Percentiles rank a stretch among this genome's conserved stretches.
Conservation (phyloP, 2,113 vertebrate species). For the Chamaea fasciata region DNA sequence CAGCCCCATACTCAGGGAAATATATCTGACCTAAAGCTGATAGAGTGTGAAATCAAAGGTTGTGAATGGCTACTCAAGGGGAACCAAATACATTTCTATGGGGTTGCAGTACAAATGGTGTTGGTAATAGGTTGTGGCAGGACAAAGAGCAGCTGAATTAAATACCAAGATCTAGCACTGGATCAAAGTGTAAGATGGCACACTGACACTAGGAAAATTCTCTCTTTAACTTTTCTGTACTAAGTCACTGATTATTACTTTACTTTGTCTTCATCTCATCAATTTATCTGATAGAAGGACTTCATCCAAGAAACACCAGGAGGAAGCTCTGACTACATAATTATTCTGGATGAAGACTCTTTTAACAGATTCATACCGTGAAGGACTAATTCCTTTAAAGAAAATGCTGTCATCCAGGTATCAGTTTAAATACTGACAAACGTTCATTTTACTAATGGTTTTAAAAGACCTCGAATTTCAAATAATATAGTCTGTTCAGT, state of each 20-base stretch:
- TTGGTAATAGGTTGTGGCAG: slow-evolving; percentile 54
- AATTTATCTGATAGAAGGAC: not conserved
- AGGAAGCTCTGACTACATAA: not conserved
- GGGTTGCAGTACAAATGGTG: slow-evolving; percentile 38
- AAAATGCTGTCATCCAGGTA: not conserved
- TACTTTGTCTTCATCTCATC: not conserved
- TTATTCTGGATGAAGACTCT: not conserved
- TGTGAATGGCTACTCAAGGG: slow-evolving; percentile 55
- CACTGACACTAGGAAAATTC: not conserved
- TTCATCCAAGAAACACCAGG: not conserved
- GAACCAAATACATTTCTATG: slow-evolving; percentile 53
- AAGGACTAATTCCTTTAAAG: not conserved
- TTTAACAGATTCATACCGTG: not conserved
- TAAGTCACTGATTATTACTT: not conserved
- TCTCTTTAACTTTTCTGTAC: not conserved
- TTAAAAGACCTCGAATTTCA: not conserved
- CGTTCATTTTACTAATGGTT: not conserved
- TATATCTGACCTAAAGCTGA: slow-evolving; percentile 62
- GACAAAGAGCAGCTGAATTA: slow-evolving; percentile 34
- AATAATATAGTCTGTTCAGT: not conserved
- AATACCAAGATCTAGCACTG: not conserved
- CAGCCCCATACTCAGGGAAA: slow-evolving; percentile 55
- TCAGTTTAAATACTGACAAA: not conserved
- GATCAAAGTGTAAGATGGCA: not conserved
- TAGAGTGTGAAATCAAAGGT: slow-evolving; percentile 65